Evolutionary conservation across 1,140 invertebrate species (phyloP), one percentile per base, ranked within the genome.

Genomic region (Ditylenchus dipsaci): DNA sequence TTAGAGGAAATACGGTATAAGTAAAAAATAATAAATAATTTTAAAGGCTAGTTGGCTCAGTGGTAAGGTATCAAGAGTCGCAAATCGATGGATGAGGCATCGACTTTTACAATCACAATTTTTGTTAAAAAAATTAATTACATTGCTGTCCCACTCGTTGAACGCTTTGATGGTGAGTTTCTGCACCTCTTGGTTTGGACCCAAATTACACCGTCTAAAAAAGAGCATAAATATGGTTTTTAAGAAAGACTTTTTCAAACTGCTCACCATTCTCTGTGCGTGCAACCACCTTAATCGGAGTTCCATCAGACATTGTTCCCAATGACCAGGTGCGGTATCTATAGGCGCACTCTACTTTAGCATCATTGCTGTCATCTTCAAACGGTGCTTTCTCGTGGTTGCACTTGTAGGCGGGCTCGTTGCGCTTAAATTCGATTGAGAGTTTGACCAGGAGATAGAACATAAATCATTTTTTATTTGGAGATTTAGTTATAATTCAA

Each of bases 71-170:
- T 15, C 15, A 21, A 47, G 21, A 47, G 15, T 47, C 15, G 45
- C 21, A 21, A 47, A 21, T 15, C 45, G 21, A 47, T 15, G n/a
- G n/a, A n/a, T n/a, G n/a, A n/a, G n/a, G n/a, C 45, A 47, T 15
- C 15, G 45, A 15, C 45, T n/a, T 47, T 47, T n/a, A n/a, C n/a
- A n/a, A n/a, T n/a, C n/a, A 11, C 33, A 30, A 69, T 47, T 47
- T 21, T 5, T 38, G 33, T 3, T 29, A 49, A 5, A 45, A 26
- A 59, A 63, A 8, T n/a, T 26, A 76, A 81, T 78, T 84, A 88
- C 87, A 79, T 93, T 91, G 0, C 93, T 93, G 84, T 98, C 95
- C 95, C 95, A 98, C 84, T 99, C 95, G 84, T 98, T 99, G 1
- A 99, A 87, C 0, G 95, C 93, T 85, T 97, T 97, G 74, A 99